These are phyloP conservation scores for Drosophila santomea DNA, from an alignment of 1,140 invertebrate species.

Conservation along the genomic window DNA sequence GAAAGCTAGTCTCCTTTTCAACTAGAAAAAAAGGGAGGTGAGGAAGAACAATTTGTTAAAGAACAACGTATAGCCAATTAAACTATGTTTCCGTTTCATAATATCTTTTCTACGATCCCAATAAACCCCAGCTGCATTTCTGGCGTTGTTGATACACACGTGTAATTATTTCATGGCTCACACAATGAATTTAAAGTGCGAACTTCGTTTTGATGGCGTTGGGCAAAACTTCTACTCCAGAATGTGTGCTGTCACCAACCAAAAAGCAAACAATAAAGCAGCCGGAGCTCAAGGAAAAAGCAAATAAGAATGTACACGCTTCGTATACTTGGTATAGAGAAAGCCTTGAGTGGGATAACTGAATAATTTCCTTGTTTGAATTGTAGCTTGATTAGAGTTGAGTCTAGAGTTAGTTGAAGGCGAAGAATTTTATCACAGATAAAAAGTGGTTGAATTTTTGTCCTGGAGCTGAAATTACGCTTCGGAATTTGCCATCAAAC, in stretches of 20 bases:
- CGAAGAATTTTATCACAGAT: conserved; percentile 8
- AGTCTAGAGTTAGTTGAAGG: conserved; percentile 1
- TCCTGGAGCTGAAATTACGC: no score
- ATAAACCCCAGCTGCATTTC: conserved; percentile 65
- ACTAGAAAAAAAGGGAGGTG: conserved; percentile 11
- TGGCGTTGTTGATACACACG: conserved; percentile 18
- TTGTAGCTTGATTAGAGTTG: conserved; percentile 20
- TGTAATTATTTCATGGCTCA: conserved; percentile 28
- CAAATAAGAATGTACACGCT: conserved; percentile 24
- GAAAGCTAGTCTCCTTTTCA: conserved; percentile 14
- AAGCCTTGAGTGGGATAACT: conserved; percentile 28
- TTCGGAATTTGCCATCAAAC: not conserved
- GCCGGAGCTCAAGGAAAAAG: conserved; percentile 15
- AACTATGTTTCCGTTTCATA: conserved; percentile 40
- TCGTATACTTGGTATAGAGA: conserved; percentile 23
- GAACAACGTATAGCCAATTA: conserved; percentile 31
- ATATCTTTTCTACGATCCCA: conserved; percentile 70
- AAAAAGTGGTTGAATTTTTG: not conserved
- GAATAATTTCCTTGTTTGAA: conserved; percentile 42
- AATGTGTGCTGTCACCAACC: conserved; percentile 6
- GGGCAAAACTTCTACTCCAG: conserved; percentile 36
- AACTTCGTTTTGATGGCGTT: conserved; percentile 18
- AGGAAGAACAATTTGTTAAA: conserved; percentile 13
- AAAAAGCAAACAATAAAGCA: conserved; percentile 18
- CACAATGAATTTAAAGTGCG: conserved; percentile 21